phyloP scores from a whole-genome alignment of 2,888 invertebrate species.

The Drosophila rellima region DNA sequence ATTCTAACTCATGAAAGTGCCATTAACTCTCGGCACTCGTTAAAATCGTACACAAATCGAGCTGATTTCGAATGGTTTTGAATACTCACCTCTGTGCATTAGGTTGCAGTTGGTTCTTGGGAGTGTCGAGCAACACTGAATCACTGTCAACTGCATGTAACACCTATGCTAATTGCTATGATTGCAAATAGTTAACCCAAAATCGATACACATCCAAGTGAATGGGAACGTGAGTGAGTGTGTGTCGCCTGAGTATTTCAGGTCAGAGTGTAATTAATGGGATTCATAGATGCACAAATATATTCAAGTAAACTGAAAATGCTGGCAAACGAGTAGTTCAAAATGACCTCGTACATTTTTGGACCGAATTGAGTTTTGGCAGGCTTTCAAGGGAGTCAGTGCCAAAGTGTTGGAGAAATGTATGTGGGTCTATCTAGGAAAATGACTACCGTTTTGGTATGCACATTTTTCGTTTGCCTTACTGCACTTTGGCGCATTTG shows the following conservation, averaged over 20 bases:
- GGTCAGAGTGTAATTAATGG: conserved; percentile 80
- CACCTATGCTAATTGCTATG: conserved; percentile 11
- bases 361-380: conserved; percentile 19
- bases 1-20: conserved; percentile 12
- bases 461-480: conserved; percentile 60
- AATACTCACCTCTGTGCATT: not conserved
- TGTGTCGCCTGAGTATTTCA: conserved; percentile 7
- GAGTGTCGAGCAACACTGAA: conserved; percentile 40
- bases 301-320: conserved; percentile 19
- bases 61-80: conserved; percentile 8
- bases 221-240: not conserved
- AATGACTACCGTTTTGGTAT: conserved; percentile 39
- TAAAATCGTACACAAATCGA: conserved; percentile 4
- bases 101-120: conserved; percentile 2
- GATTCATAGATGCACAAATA: conserved; percentile 55
- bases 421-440: conserved; percentile 31
- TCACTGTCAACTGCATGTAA: conserved; percentile 52
- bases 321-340: conserved; percentile 38
- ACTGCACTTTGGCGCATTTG: conserved; percentile 73
- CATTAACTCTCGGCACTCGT: not conserved
- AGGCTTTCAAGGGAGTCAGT: conserved; percentile 41
- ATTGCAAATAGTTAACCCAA: conserved; percentile 11
- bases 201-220: conserved; percentile 6
- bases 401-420: conserved; percentile 26
- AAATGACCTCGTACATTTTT: conserved; percentile 43